Evolutionary conservation across 2,888 invertebrate species (phyloP), one percentile per base, ranked within the genome.

Genomic region (Leptogaster cylindrica): DNA sequence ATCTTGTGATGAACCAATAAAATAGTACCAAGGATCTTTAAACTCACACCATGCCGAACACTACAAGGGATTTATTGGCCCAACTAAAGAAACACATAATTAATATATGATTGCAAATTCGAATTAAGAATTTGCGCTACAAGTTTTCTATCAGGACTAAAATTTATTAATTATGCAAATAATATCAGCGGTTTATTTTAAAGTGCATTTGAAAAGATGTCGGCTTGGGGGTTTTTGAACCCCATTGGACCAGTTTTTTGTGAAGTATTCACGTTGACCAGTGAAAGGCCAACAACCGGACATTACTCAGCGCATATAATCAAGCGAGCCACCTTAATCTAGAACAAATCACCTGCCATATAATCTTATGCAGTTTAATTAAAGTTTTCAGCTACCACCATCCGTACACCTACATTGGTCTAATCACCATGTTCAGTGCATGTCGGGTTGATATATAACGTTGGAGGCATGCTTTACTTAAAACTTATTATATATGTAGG

Each of bases 341-440:
- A 55, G 55, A 55, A 55, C 55, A 55, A 55, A 55, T 55, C 55
- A 31, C 55, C 23, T 55, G 55, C 12, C 55, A 55, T 55, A 55
- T 55, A 55, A 55, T 55, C 55, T 55, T 16, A 14, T 36, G 36
- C 36, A 25, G 36, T 36, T 55, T 55, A 55, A 55, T 55, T 55
- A 55, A 55, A 55, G 39, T 55, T 36, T 55, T 31, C n/a, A 55
- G 55, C 55, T 55, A 55, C 55, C 16, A 7, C 12, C 18, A 36
- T n/a, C 31, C 16, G 27, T 33, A 55, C 55, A 23, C 55, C 55
- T 55, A 55, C 55, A 10, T 55, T 55, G 36, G 31, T n/a, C 36
- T 36, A 55, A 55, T 55, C 36, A 55, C 55, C 55, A 23, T 48
- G 23, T 12, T 18, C 55, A 8, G 12, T 55, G 36, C 12, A 33